A percentile compares a stretch with the other conserved stretches of the same genome.
These are phyloP conservation scores for Athalia rosae DNA, from an alignment of 2,888 invertebrate genomes.

Conservation along the genomic window DNA sequence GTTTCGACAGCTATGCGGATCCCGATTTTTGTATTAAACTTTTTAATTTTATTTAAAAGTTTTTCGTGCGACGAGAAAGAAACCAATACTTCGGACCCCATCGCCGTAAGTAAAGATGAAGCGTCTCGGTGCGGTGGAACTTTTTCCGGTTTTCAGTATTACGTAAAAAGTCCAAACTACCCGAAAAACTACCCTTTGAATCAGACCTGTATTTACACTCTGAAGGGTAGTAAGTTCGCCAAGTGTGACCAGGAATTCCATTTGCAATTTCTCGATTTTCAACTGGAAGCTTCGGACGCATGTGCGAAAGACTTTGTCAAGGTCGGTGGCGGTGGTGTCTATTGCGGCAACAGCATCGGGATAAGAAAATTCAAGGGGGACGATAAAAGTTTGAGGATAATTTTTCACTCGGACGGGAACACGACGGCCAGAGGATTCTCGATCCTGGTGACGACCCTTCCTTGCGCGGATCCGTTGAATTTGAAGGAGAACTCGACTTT, in stretches of 20 bases:
- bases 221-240: constrained; percentile 73
- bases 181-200: constrained; percentile 74
- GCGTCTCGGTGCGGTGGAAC: constrained; percentile 70
- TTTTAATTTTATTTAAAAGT: constrained; percentile 32
- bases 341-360: constrained; percentile 75
- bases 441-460: constrained; percentile 75
- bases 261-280: constrained; percentile 77
- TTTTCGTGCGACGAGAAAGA: constrained; percentile 35
- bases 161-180: constrained; percentile 76
- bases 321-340: constrained; percentile 75
- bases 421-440: constrained; percentile 73
- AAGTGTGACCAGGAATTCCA: constrained; percentile 75
- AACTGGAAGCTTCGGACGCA: constrained; percentile 73
- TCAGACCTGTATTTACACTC: constrained; percentile 74
- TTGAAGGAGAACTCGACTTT: constrained; percentile 39
- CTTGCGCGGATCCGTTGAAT: constrained; percentile 63
- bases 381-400: constrained; percentile 74
- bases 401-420: constrained; percentile 72
- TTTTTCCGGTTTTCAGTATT: constrained; percentile 73
- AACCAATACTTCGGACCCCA: too few species aligned
- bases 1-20: constrained; percentile 15
- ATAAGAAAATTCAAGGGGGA: constrained; percentile 73
- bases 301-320: constrained; percentile 76
- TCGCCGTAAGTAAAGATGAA: constrained; percentile 37
- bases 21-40: constrained; percentile 8